A percentile compares a stretch with the other conserved stretches of the same genome.
These are phyloP conservation scores for Drosophila subpulchrella DNA, from an alignment of 1,140 invertebrate species.

Conservation along the genomic window DNA sequence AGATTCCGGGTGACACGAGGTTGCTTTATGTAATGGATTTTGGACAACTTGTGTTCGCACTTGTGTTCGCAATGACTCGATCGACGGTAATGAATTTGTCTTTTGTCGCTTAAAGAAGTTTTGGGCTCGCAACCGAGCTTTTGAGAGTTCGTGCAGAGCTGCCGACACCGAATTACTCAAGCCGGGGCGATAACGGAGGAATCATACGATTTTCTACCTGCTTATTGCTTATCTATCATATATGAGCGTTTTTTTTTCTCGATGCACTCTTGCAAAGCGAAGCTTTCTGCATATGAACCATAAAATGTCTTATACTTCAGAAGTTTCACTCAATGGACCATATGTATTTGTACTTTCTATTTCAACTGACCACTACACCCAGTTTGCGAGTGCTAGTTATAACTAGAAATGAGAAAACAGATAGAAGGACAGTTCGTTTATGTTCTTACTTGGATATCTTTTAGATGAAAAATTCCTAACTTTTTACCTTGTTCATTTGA, in stretches of 20 bases:
- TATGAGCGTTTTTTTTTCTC: background rate
- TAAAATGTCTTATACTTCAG: too few relatives aligned
- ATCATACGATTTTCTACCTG: too few relatives aligned
- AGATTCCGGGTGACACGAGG: background rate
- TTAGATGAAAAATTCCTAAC: constrained; percentile 5
- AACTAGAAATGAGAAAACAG: constrained; percentile 2
- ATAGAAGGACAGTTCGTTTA: background rate
- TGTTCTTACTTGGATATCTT: constrained; percentile 3
- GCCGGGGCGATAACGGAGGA: too few relatives aligned
- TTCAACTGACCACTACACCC: background rate
- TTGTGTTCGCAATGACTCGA: too few relatives aligned
- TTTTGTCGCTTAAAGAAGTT: background rate
- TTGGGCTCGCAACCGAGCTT: background rate
- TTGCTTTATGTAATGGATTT: too few relatives aligned
- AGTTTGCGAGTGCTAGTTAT: constrained; percentile 4
- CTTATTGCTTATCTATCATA: background rate
- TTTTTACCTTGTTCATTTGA: background rate
- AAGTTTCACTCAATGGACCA: background rate
- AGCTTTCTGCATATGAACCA: background rate
- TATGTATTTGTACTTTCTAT: background rate
- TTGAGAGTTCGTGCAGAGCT: background rate
- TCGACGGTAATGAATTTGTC: background rate
- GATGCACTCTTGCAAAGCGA: background rate
- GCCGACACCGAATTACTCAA: too few relatives aligned
- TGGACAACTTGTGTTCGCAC: too few relatives aligned